phyloP scores from a whole-genome alignment of 2,113 vertebrate species.

The Ammodytes dubius region DNA sequence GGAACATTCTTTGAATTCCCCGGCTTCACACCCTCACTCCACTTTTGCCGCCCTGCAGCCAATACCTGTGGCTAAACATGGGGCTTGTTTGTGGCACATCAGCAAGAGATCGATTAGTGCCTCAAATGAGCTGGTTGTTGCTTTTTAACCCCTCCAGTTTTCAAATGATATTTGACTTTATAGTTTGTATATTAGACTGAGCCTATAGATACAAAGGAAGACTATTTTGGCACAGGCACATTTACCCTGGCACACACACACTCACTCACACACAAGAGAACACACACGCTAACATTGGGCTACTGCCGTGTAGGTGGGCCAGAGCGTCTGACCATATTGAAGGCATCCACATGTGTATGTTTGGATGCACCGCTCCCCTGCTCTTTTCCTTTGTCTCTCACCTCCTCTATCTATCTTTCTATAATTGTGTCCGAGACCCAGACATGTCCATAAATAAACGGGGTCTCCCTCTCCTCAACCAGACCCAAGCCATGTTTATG shows the following conservation, averaged over 20 bases:
- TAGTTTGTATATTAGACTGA: constrained; percentile 63
- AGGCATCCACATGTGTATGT: constrained; percentile 33
- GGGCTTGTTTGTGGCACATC: constrained; percentile 68
- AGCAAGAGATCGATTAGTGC: constrained; percentile 60
- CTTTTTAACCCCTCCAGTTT: neutral
- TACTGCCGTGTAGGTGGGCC: constrained; percentile 66
- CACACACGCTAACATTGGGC: constrained; percentile 6
- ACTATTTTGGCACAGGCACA: constrained; percentile 12
- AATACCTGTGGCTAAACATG: constrained; percentile 36
- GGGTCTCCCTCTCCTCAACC: constrained; percentile 71
- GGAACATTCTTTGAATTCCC: constrained; percentile 77
- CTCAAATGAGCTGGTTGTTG: constrained; percentile 12
- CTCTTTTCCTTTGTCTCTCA: constrained; percentile 64
- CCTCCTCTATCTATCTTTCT: constrained; percentile 75
- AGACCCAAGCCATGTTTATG: constrained; percentile 81
- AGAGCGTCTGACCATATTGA: constrained; percentile 54
- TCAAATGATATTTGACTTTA: constrained; percentile 32
- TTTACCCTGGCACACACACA: constrained; percentile 17
- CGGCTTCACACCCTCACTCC: constrained; percentile 62
- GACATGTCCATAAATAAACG: constrained; percentile 86
- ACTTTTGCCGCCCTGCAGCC: constrained; percentile 66
- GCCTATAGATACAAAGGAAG: constrained; percentile 50
- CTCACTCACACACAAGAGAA: neutral
- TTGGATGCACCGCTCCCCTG: constrained; percentile 30
- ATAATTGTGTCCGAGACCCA: constrained; percentile 80